Percentiles rank a stretch among this genome's conserved stretches.
Evolutionary conservation across 2,113 vertebrate species (phyloP).

Genomic region (Heterotilapia buettikoferi): DNA sequence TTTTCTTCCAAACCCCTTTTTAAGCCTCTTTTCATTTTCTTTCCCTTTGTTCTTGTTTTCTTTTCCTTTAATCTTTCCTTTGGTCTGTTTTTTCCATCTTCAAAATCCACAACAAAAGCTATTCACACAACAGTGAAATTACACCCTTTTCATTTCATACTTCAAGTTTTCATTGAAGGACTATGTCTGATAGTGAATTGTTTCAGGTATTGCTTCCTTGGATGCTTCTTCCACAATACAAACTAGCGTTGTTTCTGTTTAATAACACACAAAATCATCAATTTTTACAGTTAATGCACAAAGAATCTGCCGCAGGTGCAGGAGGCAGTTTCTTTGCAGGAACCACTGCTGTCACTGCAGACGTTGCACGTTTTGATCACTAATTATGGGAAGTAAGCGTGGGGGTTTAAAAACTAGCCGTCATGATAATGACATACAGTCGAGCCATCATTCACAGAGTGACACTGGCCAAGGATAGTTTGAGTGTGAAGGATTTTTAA

Average conservation of each 20-base stretch:
- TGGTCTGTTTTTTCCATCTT: background rate
- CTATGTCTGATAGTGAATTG: background rate
- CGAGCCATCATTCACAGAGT: constrained; percentile 9
- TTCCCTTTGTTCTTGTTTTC: background rate
- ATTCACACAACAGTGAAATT: background rate
- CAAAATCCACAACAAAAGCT: background rate
- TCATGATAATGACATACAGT: constrained; percentile 11
- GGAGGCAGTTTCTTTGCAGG: constrained; percentile 39
- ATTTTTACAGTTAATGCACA: background rate
- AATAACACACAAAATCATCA: background rate
- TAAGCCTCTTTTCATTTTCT: background rate
- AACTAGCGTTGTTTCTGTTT: background rate
- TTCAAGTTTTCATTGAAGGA: background rate
- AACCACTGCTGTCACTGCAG: constrained; percentile 17
- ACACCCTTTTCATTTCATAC: background rate
- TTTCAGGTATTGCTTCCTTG: background rate
- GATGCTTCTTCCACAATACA: background rate
- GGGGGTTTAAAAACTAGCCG: background rate
- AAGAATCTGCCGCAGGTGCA: constrained; percentile 2
- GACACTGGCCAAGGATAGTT: constrained; percentile 27
- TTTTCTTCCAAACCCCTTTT: background rate
- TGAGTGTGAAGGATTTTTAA: background rate
- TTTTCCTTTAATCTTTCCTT: background rate
- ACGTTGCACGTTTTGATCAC: background rate
- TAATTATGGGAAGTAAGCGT: background rate